Conservation (phyloP, 2,888 invertebrate genomes). For the Limnephilus rhombicus region DNA sequence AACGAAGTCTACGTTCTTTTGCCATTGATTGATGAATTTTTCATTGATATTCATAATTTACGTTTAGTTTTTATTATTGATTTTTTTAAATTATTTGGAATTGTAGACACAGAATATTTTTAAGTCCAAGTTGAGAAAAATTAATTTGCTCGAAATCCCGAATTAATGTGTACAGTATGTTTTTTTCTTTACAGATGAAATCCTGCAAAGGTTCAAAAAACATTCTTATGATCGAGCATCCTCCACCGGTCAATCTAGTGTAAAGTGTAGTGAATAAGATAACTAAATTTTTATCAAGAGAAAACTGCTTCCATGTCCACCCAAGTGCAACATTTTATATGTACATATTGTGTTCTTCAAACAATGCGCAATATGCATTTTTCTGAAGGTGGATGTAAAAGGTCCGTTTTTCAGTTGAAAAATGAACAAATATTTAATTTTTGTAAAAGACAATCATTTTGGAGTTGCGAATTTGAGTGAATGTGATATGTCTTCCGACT, state of each 20-base stretch:
- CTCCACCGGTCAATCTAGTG: background rate
- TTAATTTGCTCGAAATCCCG: background rate
- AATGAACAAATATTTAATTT: too few species aligned
- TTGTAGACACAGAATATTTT: too few species aligned
- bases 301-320: background rate
- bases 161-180: background rate
- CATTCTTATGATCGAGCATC: background rate
- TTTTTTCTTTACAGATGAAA: slow-evolving; percentile 55
- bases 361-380: background rate
- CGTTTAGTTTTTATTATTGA: too few species aligned
- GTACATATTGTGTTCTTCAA: background rate
- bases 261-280: background rate
- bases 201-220: slow-evolving; percentile 60
- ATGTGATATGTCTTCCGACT: background rate
- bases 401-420: background rate
- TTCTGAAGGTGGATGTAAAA: background rate
- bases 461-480: too few species aligned
- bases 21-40: too few species aligned
- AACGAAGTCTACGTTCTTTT: too few species aligned
- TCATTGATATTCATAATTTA: too few species aligned
- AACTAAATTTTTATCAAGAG: background rate
- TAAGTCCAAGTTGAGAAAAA: background rate
- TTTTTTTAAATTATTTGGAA: too few species aligned
- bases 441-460: too few species aligned
- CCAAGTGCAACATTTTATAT: background rate